Evolutionary conservation across 2,797 vertebrate species (phyloP).

Genomic region (Rousettus madagascariensis): DNA sequence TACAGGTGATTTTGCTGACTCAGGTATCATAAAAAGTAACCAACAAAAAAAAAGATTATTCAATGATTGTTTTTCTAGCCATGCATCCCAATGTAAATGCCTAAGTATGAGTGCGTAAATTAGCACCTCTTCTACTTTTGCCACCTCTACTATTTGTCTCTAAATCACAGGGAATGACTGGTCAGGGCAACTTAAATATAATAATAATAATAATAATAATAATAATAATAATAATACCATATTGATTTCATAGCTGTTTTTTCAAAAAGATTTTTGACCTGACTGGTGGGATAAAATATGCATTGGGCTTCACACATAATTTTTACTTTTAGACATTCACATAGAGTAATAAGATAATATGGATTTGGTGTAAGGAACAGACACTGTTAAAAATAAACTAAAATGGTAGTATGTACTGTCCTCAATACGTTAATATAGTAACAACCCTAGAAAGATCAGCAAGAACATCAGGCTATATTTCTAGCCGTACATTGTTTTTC

Average conservation of each 20-base stretch:
- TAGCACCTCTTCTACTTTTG: not conserved
- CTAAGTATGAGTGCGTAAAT: not conserved
- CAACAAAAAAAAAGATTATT: not conserved
- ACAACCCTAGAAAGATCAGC: not conserved
- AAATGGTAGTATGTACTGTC: not conserved
- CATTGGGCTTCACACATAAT: not conserved
- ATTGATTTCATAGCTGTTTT: not conserved
- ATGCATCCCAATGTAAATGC: not conserved
- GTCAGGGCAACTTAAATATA: not conserved
- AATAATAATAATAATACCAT: not conserved
- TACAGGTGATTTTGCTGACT: slow-evolving; percentile 67
- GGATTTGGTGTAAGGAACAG: not conserved
- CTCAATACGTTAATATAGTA: not conserved
- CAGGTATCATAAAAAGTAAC: slow-evolving; percentile 35
- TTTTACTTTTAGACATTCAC: not conserved
- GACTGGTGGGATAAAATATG: not conserved
- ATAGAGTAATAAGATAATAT: not conserved
- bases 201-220: not conserved
- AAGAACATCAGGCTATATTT: slow-evolving; percentile 46
- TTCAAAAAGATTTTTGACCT: not conserved
- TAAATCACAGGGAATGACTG: not conserved
- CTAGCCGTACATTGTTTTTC: slow-evolving; percentile 60
- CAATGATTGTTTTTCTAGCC: not conserved
- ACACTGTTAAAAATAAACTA: not conserved
- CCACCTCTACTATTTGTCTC: not conserved